These are phyloP conservation scores for Boloria euphrosyne DNA, from an alignment of 2,888 invertebrate species.

Conservation along the genomic window DNA sequence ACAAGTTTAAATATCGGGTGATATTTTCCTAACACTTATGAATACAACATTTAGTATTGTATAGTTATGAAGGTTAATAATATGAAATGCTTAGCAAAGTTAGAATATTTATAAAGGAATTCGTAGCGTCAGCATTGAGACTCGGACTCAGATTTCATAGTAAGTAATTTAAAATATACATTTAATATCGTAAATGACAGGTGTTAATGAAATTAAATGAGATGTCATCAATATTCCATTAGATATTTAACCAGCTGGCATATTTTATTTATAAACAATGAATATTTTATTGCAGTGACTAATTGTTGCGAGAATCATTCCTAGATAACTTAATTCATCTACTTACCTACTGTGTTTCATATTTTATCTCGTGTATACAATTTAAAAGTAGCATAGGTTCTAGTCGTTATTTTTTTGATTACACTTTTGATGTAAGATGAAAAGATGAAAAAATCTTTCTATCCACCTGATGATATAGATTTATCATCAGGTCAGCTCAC, in stretches of 20 bases:
- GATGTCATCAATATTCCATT: neutral
- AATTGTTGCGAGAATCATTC: neutral
- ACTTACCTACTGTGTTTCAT: no score
- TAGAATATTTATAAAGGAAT: constrained; percentile 40
- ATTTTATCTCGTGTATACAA: no score
- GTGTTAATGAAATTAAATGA: constrained; percentile 34
- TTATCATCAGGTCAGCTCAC: no score
- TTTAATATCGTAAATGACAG: constrained; percentile 24
- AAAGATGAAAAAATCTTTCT: no score
- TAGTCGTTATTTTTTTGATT: no score
- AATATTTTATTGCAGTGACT: neutral
- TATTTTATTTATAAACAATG: constrained; percentile 1
- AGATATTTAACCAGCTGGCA: constrained; percentile 11
- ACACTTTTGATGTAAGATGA: no score
- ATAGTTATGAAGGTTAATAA: neutral
- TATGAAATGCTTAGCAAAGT: constrained; percentile 51
- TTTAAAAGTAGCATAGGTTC: no score
- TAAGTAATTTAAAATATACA: constrained; percentile 19
- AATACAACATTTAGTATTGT: neutral
- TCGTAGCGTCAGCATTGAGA: constrained; percentile 35
- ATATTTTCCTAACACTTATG: no score
- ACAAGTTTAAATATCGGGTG: no score
- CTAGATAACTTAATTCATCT: no score
- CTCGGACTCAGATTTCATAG: constrained; percentile 29
- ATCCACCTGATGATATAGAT: no score